Base-by-base conservation (phyloP, 2,113 vertebrate species). In the Campylorhamphus procurvoides region DNA sequence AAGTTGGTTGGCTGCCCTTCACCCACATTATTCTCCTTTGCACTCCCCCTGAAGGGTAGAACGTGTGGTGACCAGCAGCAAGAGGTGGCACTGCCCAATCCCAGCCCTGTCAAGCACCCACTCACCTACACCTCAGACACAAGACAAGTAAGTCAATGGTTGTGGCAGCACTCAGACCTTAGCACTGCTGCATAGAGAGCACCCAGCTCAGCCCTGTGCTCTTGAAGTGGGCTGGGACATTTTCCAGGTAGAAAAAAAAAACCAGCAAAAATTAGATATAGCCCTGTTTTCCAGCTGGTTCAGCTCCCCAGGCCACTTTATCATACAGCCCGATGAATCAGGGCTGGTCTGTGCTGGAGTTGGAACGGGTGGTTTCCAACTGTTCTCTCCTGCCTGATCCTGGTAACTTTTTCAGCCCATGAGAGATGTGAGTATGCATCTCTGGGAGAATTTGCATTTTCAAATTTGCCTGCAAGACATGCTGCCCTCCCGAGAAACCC, bases 341-440 rank as follows among this genome's bases (percentile, higher is more conserved):
- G 27, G 24, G 11, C 35, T 58, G 59, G 42, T 63, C 49, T 83
- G 40, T 23, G 25, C 33, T 71, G 29, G 46, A 84, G 42, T 18
- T 82, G 31, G 50, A 76, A 87, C 49, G 20, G 7, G 33, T 63
- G 27, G 44, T 79, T 90, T 89, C 63, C 47, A 89, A 4, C 31
- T 75, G 44, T 24, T 58, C 42, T 59, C 40, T 81, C 64, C 68
- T 15, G 3, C 14, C 33, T 1, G 1, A 67, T 39, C 39, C 53
- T 37, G 24, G 8, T 60, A 69, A 88, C 37, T 46, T 72, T 76
- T 90, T 78, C 72, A 93, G 80, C 73, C 73, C 86, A 81, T 0
- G 0, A 59, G 37, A 84, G 60, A 93, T 33, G 12, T 0, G 0
- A 72, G 44, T 12, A 55, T 0, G 0, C 42, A 77, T 47, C 72